Evolutionary conservation across 1,140 invertebrate genomes (phyloP), one percentile per base, ranked within the genome.

Genomic region (Drosophila littoralis): DNA sequence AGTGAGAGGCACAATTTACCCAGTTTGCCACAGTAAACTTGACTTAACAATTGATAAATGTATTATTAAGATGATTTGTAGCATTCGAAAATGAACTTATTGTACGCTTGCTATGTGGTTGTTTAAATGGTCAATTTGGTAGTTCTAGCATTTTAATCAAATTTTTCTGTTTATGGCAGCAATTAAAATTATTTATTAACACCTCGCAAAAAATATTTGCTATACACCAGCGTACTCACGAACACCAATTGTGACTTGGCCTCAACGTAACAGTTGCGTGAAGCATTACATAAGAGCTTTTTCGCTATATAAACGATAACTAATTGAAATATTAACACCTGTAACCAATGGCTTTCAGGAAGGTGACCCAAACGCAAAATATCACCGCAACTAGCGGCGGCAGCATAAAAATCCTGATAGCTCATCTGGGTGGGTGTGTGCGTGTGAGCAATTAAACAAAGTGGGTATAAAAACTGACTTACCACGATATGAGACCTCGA

Each of bases 251-350:
- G 71, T 63, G 71, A 65, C 75, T 52, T 64, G 51, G 46, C 28
- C 48, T 12, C 7, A 40, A 40, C 60, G 77, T 85, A 81, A 84
- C 81, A 84, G 68, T 84, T 84, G 81, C 81, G 81, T 84, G 81
- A 36, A 63, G 69, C 81, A 85, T 84, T 80, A 85, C 65, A 77
- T 58, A 45, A 45, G 43, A 42, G 52, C 63, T 74, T 84, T 79
- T 71, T 79, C 60, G 73, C 59, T 72, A 81, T 77, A 80, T 85
- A 84, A 84, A 84, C 75, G 78, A 66, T 73, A 85, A 70, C 81
- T 84, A 84, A 84, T 84, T 84, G 81, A 84, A 84, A 85, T 84
- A 84, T 84, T 84, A 84, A 84, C 81, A 84, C 81, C 81, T 84
- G 42, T 55, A 59, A 60, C 63, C 77, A 22, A 66, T 73, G 57